A percentile compares a stretch with the other conserved stretches of the same genome.
Evolutionary conservation across 2,888 invertebrate species (phyloP).

Genomic region (Pollenia griseotomentosa): DNA sequence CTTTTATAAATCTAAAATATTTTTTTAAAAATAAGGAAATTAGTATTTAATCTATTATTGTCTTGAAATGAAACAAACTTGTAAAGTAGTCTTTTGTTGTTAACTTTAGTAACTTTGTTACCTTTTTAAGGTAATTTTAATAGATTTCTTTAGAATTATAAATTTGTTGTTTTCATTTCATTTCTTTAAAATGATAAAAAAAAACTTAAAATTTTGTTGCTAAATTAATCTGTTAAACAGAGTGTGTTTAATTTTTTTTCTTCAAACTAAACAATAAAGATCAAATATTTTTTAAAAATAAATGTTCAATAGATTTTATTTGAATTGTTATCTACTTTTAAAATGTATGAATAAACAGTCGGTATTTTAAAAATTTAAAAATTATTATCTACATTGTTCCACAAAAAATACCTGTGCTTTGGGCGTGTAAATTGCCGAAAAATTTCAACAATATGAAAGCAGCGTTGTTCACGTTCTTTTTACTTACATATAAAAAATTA

Average conservation of each 20-base stretch:
- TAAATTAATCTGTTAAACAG: slow-evolving; percentile 54
- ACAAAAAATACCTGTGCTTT: too few relatives aligned
- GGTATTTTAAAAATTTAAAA: too few relatives aligned
- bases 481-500: too few relatives aligned
- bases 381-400: too few relatives aligned
- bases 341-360: too few relatives aligned
- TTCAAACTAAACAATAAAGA: slow-evolving; percentile 54
- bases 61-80: slow-evolving; percentile 19
- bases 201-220: slow-evolving; percentile 49
- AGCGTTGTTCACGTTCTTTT: too few relatives aligned
- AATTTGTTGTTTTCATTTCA: slow-evolving; percentile 35
- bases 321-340: neutral
- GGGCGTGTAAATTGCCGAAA: too few relatives aligned
- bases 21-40: slow-evolving; percentile 2
- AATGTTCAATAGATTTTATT: neutral
- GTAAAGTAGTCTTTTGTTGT: slow-evolving; percentile 35
- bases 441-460: too few relatives aligned
- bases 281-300: slow-evolving; percentile 77
- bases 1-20: too few relatives aligned
- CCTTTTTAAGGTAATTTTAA: slow-evolving; percentile 29
- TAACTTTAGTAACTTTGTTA: slow-evolving; percentile 5
- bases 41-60: slow-evolving; percentile 39
- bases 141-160: slow-evolving; percentile 26
- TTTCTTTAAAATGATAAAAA: neutral
- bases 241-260: slow-evolving; percentile 28